A percentile compares a stretch with the other conserved stretches of the same genome.
These are phyloP conservation scores for Oegoconia quadripuncta DNA, from an alignment of 2,888 invertebrate genomes.

Conservation along the genomic window DNA sequence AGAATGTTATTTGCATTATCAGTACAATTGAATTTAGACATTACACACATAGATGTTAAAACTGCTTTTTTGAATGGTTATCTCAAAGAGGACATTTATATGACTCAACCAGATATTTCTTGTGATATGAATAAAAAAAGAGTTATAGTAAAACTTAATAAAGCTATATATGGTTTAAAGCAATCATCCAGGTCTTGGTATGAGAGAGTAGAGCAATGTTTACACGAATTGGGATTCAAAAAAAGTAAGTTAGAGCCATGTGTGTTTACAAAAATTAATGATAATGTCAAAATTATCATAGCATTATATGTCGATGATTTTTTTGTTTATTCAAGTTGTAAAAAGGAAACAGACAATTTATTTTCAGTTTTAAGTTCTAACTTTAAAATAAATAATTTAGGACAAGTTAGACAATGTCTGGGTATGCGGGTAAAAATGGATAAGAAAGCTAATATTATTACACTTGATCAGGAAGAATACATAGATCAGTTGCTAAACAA, in stretches of 20 bases:
- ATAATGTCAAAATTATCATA: slow-evolving; percentile 11
- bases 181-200: slow-evolving; percentile 13
- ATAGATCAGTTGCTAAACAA: slow-evolving; percentile 11
- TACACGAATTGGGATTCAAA: slow-evolving; percentile 1
- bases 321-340: slow-evolving; percentile 12
- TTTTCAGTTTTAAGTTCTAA: background rate
- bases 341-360: slow-evolving; percentile 2
- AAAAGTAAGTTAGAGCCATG: slow-evolving; percentile 9
- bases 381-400: slow-evolving; percentile 9
- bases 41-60: slow-evolving; percentile 11
- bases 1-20: slow-evolving; percentile 11
- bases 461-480: slow-evolving; percentile 11
- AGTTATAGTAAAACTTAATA: background rate
- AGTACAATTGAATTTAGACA: slow-evolving; percentile 9
- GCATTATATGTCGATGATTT: slow-evolving; percentile 19
- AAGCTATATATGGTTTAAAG: slow-evolving; percentile 6
- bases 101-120: background rate
- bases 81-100: slow-evolving; percentile 9
- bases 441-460: slow-evolving; percentile 3
- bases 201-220: slow-evolving; percentile 7
- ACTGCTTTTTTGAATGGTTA: slow-evolving; percentile 17
- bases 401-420: slow-evolving; percentile 9
- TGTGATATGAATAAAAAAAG: background rate
- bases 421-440: slow-evolving; percentile 10
- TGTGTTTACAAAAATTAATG: slow-evolving; percentile 13